Base-by-base conservation (phyloP, 2,888 invertebrate species). In the Diarsia rubi region DNA sequence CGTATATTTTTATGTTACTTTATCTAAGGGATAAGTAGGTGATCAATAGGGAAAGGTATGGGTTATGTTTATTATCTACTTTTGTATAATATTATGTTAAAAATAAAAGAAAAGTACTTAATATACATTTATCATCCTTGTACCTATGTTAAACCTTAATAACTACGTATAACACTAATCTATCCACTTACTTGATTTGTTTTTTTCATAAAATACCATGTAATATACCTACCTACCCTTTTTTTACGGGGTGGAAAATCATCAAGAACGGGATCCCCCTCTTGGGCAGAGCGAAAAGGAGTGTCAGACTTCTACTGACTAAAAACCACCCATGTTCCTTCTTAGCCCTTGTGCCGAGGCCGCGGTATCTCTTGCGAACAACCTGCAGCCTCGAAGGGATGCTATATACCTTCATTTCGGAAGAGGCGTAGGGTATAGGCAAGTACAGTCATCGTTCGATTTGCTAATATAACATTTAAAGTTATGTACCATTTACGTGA, bases 11-110 rank as follows among this genome's bases (percentile, higher is more conserved):
- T 45, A 37, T 57, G 76, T 31, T n/a, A 69, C 21, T 75, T 79
- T 79, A 64, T 76, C 76, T 52, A 8, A 52, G 45, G 62, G 66
- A 73, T 66, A 62, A 80, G 79, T 64, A 73, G 57, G 37, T 2
- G 31, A 73, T 80, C 27, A 74, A 74, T 31, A 74, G 8, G 31
- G 5, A 54, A 42, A n/a, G 21, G 44, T 27, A 14, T 44, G 19
- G 11, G 49, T 70, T 70, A 16, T 52, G 5, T 49, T 2, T 45
- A 9, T 19, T 21, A n/a, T n/a, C n/a, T n/a, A 8, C 24, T 9
- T 44, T 44, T 49, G 6, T 62, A 12, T 62, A 12, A n/a, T 68
- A 45, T 57, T 44, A 31, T 60, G 14, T 45, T 27, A 31, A 31
- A 49, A 49, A 60, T 69, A 5, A 37, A 59, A 42, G 3, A 16